These are phyloP conservation scores for Aphaenogaster floridana DNA, from an alignment of 1,140 invertebrate species.

Conservation along the genomic window DNA sequence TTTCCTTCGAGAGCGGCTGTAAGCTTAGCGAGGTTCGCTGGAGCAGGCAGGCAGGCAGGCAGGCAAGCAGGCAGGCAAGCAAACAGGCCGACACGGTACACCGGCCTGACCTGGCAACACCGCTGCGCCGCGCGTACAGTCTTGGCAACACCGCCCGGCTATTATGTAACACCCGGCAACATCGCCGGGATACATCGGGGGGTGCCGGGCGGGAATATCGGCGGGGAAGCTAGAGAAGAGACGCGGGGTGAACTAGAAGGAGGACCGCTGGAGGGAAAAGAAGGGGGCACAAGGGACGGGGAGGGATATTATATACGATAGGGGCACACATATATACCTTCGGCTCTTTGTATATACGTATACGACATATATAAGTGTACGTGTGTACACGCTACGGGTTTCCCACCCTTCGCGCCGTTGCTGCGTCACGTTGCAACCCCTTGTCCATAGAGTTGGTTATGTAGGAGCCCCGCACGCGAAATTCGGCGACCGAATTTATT, in stretches of 20 bases:
- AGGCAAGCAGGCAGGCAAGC: constrained; percentile 33
- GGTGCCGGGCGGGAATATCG: constrained; percentile 72
- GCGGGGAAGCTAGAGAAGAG: constrained; percentile 74
- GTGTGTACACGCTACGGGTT: constrained; percentile 65
- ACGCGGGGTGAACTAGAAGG: constrained; percentile 61
- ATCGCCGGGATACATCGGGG: constrained; percentile 75
- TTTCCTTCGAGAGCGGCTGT: constrained; percentile 34
- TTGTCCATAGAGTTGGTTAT: constrained; percentile 72
- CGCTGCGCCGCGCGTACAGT: constrained; percentile 64
- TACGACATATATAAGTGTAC: neutral
- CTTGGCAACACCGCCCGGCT: constrained; percentile 78
- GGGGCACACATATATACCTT: constrained; percentile 35
- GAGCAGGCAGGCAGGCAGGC: constrained; percentile 36
- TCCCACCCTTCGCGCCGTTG: constrained; percentile 67
- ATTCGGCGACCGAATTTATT: constrained; percentile 57
- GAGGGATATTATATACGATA: constrained; percentile 69
- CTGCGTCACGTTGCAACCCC: constrained; percentile 83
- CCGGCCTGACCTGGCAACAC: constrained; percentile 82
- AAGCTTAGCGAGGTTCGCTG: constrained; percentile 61
- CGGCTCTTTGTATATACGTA: neutral
- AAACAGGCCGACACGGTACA: constrained; percentile 69
- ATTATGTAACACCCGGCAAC: constrained; percentile 86
- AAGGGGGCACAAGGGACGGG: neutral
- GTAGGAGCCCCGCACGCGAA: constrained; percentile 37
- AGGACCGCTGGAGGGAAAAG: constrained; percentile 66